Evolutionary conservation across 2,888 invertebrate genomes (phyloP).

Genomic region (Heliconius erato): DNA sequence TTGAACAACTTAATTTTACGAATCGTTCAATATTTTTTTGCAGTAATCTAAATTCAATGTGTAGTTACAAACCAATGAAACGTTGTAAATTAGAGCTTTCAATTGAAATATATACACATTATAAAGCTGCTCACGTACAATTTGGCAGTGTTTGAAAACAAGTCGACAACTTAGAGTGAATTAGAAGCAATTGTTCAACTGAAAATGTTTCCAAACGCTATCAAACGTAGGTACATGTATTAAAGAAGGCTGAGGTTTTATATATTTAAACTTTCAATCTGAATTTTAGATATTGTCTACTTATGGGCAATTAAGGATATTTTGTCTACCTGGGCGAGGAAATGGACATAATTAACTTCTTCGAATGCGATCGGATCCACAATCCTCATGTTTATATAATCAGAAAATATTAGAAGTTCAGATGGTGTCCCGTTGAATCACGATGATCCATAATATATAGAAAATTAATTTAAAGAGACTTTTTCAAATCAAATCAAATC

Average conservation of each 20-base stretch:
- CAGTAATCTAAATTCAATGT: conserved; percentile 1
- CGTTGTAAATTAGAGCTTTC: conserved; percentile 9
- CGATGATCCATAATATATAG: no score
- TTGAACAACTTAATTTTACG: no score
- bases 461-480: not conserved
- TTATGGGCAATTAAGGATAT: not conserved
- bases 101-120: conserved; percentile 7
- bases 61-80: not conserved
- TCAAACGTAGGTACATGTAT: conserved; percentile 1
- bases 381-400: no score
- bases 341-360: not conserved
- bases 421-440: not conserved
- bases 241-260: not conserved
- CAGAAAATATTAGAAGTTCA: no score
- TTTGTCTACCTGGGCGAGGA: not conserved
- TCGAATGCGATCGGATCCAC: not conserved
- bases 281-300: not conserved
- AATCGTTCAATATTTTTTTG: not conserved
- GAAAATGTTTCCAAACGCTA: conserved; percentile 5
- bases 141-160: conserved; percentile 24
- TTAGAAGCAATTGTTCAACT: conserved; percentile 29
- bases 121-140: conserved; percentile 31
- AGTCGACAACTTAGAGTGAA: conserved; percentile 31
- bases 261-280: not conserved
- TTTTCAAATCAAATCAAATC: no score